phyloP scores from a whole-genome alignment of 2,113 vertebrate species.

The Delphinus delphis region DNA sequence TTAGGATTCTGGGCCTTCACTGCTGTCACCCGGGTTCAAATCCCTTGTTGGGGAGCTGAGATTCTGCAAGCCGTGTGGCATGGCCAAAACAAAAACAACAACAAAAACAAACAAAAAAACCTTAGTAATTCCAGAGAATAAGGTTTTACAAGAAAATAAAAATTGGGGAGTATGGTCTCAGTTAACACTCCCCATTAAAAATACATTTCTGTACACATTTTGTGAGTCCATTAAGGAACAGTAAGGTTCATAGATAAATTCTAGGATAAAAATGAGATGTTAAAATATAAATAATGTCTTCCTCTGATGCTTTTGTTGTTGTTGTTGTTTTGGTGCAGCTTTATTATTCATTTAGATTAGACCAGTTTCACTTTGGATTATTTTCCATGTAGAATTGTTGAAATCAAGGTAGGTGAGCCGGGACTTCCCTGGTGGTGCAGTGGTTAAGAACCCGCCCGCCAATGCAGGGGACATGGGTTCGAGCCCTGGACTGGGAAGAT shows the following conservation, averaged over 20 bases:
- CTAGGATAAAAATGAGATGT: not conserved
- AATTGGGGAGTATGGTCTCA: not conserved
- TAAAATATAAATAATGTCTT: not conserved
- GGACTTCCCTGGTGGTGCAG: too few relatives aligned
- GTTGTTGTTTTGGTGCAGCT: not conserved
- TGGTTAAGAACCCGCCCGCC: too few relatives aligned
- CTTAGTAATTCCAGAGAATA: not conserved
- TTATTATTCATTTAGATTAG: not conserved
- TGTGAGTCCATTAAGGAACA: not conserved
- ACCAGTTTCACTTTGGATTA: slow-evolving; percentile 10
- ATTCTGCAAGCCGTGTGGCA: too few relatives aligned
- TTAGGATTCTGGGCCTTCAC: too few relatives aligned
- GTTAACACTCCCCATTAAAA: not conserved
- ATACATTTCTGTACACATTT: not conserved
- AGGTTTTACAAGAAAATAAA: slow-evolving; percentile 15
- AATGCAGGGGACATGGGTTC: too few relatives aligned
- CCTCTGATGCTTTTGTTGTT: not conserved
- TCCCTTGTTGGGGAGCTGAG: too few relatives aligned
- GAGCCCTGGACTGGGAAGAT: too few relatives aligned
- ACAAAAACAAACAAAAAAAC: too few relatives aligned
- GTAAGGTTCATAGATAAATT: not conserved
- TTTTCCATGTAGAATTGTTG: slow-evolving; percentile 27
- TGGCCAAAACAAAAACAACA: too few relatives aligned
- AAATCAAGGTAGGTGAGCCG: not conserved
- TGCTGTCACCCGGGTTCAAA: too few relatives aligned